Evolutionary conservation across 30 jellyfish, hydroid and myxozoan species (phyloP).

Genomic region (Morbakka virulenta): DNA sequence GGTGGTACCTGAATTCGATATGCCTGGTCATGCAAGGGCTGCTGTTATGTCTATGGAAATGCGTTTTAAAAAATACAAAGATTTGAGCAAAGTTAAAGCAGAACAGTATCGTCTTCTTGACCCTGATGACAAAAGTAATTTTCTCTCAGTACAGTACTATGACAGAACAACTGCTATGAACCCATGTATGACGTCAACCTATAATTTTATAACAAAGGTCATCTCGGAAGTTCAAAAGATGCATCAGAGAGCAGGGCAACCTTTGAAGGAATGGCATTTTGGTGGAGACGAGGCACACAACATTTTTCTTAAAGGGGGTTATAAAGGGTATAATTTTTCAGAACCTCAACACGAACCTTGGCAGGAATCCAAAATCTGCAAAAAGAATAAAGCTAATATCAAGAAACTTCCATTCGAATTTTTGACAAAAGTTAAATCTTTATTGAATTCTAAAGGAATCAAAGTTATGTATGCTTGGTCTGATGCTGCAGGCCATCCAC

Average conservation of each 20-base stretch:
- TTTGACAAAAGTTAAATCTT: background rate
- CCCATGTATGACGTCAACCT: background rate
- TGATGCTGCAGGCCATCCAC: background rate
- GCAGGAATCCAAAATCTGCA: background rate
- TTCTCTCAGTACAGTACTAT: background rate
- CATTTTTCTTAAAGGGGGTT: background rate
- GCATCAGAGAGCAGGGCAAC: constrained; percentile 69
- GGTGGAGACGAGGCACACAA: constrained; percentile 7
- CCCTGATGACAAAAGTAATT: background rate
- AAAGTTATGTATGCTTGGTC: background rate
- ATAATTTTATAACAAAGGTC: background rate
- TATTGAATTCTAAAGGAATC: background rate
- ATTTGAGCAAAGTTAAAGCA: background rate
- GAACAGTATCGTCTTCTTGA: background rate
- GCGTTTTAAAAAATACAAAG: background rate
- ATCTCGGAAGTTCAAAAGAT: background rate
- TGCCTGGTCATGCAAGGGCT: constrained; percentile 73
- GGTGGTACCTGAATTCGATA: constrained; percentile 70
- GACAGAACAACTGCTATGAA: background rate
- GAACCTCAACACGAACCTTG: background rate
- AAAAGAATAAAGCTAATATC: background rate
- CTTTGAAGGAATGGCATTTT: constrained; percentile 51
- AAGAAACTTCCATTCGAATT: background rate
- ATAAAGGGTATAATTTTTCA: background rate
- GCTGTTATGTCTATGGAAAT: constrained; percentile 7